Evolutionary conservation across 2,888 invertebrate species (phyloP).

Genomic region (Vannuccia rotundouncinata): DNA sequence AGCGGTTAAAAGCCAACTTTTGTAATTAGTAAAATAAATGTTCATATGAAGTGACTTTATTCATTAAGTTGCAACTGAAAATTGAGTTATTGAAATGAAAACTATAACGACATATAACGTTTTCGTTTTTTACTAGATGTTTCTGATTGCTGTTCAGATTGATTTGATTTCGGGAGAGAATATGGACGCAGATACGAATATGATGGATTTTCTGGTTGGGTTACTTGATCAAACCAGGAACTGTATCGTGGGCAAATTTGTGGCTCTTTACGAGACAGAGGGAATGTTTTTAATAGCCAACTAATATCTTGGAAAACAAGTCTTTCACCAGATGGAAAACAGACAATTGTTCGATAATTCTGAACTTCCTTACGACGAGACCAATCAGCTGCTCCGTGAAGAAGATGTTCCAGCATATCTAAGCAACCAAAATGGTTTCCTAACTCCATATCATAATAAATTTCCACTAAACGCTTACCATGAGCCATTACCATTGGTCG

Average conservation of each 20-base stretch:
- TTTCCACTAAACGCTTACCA: not conserved
- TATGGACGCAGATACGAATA: not conserved
- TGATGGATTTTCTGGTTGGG: not conserved
- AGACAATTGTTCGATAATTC: not conserved
- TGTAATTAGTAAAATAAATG: too few relatives aligned
- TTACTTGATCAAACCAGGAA: not conserved
- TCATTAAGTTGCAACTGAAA: too few relatives aligned
- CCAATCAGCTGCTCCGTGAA: not conserved
- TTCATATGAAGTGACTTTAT: too few relatives aligned
- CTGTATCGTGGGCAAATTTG: not conserved
- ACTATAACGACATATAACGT: not conserved
- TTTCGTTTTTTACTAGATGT: not conserved
- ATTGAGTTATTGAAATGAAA: too few relatives aligned
- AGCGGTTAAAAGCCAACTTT: too few relatives aligned
- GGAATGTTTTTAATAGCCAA: not conserved
- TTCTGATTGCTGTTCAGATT: not conserved
- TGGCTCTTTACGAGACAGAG: not conserved
- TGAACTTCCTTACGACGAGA: not conserved
- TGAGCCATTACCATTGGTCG: not conserved
- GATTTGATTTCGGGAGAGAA: not conserved
- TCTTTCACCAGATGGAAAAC: not conserved
- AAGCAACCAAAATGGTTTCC: not conserved
- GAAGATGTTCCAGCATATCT: not conserved
- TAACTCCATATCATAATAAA: not conserved
- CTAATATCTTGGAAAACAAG: not conserved